Conservation (phyloP, 2,113 vertebrate species). For the Pachypanchax playfairii region DNA sequence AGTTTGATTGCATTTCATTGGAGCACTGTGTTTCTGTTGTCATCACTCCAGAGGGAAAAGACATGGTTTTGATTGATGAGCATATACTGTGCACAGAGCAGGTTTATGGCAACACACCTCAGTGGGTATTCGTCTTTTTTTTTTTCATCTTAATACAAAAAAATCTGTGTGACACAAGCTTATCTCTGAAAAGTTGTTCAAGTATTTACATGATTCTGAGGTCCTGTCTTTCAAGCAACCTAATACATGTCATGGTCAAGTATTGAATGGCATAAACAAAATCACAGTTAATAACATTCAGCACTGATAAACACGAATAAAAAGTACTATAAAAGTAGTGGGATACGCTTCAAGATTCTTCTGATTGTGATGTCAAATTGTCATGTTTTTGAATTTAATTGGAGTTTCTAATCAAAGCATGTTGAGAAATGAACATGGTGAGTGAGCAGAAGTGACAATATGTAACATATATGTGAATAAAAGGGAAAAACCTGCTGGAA, state of each 20-base stretch:
- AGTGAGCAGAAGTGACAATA: constrained; percentile 9
- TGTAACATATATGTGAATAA: background rate
- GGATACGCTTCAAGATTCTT: constrained; percentile 31
- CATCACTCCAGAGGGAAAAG: constrained; percentile 64
- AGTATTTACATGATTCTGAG: constrained; percentile 78
- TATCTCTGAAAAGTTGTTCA: constrained; percentile 66
- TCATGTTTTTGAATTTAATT: constrained; percentile 19
- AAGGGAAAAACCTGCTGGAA: constrained; percentile 34
- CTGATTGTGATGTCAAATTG: constrained; percentile 24
- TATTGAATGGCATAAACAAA: constrained; percentile 45
- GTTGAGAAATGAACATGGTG: constrained; percentile 15
- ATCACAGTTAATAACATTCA: constrained; percentile 37
- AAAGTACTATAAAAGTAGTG: constrained; percentile 25
- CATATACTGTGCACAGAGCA: constrained; percentile 60
- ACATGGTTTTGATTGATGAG: constrained; percentile 63
- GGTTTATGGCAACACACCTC: constrained; percentile 66
- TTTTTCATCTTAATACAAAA: constrained; percentile 54
- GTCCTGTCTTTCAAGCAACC: constrained; percentile 67
- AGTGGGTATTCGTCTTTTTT: constrained; percentile 71
- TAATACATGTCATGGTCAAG: constrained; percentile 63
- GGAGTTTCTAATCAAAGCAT: constrained; percentile 39
- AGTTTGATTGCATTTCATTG: constrained; percentile 85
- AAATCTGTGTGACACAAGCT: constrained; percentile 59
- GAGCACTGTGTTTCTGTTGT: constrained; percentile 58
- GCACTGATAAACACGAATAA: constrained; percentile 51